Conservation (phyloP, 2,797 vertebrate genomes). For the Gallirallus australis region DNA sequence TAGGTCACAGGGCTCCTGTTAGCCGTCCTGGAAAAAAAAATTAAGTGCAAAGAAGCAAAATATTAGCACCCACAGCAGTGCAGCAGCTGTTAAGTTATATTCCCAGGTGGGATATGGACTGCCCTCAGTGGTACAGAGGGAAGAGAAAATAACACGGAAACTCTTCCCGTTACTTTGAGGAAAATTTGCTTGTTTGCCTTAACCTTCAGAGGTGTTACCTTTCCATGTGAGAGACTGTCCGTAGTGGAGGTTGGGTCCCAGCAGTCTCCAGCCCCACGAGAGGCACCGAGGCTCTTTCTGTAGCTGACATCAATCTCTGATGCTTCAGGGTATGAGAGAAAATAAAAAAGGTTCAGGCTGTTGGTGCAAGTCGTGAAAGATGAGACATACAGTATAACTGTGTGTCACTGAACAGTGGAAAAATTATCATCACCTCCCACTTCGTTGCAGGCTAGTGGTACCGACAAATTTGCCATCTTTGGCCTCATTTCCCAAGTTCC, state of each 20-base stretch:
- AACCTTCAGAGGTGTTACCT: neutral
- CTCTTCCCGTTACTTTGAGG: neutral
- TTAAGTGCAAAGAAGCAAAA: neutral
- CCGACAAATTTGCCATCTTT: neutral
- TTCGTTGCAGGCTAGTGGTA: neutral
- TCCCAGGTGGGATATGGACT: neutral
- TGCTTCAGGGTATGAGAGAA: neutral
- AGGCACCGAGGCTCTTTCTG: neutral
- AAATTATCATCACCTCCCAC: rapidly evolving
- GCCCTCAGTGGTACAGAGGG: neutral
- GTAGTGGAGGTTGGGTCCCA: neutral
- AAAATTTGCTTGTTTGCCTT: neutral
- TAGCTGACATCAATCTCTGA: neutral
- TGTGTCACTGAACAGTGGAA: rapidly evolving
- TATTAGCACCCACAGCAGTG: neutral
- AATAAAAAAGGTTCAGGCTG: neutral
- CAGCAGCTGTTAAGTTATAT: neutral
- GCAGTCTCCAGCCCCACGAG: neutral
- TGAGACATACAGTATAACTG: rapidly evolving
- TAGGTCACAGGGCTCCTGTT: neutral
- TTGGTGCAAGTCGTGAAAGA: neutral
- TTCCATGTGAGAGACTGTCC: neutral
- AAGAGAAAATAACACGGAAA: neutral
- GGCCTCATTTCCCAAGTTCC: neutral
- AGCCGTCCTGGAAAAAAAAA: neutral